These are phyloP conservation scores for Paralinhomoeus sp. DNA, from an alignment of 2,888 invertebrate species.

Conservation along the genomic window DNA sequence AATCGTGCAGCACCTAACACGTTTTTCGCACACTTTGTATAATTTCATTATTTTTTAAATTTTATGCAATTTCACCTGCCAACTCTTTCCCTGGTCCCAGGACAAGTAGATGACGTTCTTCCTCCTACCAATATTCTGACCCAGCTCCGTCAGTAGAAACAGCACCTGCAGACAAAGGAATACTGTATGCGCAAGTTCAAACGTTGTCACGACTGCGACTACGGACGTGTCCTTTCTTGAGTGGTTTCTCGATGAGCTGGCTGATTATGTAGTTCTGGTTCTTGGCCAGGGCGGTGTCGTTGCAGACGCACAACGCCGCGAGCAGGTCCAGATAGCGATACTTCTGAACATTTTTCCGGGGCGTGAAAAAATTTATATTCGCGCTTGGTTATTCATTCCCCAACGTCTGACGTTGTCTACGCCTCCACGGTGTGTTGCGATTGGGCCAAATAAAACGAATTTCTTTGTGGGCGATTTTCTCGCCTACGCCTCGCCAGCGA, in stretches of 20 bases:
- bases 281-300: neutral
- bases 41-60: no score
- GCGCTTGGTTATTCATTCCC: no score
- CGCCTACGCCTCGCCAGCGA: no score
- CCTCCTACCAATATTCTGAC: conserved; percentile 11
- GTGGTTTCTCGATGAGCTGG: neutral
- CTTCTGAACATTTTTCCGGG: neutral
- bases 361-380: neutral
- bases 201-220: neutral
- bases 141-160: neutral
- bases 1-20: conserved; percentile 21
- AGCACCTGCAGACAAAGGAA: conserved; percentile 12
- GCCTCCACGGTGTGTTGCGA: no score
- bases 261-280: conserved; percentile 2
- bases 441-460: no score
- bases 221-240: neutral
- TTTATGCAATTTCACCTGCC: no score
- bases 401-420: no score
- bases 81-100: conserved; percentile 18
- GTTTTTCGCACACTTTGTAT: no score
- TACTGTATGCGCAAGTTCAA: neutral
- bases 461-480: no score
- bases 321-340: conserved; percentile 2
- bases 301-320: neutral
- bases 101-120: conserved; percentile 24